Evolutionary conservation across 1,140 invertebrate species (phyloP), one percentile per base, ranked within the genome.

Genomic region (Notospermus geniculatus): DNA sequence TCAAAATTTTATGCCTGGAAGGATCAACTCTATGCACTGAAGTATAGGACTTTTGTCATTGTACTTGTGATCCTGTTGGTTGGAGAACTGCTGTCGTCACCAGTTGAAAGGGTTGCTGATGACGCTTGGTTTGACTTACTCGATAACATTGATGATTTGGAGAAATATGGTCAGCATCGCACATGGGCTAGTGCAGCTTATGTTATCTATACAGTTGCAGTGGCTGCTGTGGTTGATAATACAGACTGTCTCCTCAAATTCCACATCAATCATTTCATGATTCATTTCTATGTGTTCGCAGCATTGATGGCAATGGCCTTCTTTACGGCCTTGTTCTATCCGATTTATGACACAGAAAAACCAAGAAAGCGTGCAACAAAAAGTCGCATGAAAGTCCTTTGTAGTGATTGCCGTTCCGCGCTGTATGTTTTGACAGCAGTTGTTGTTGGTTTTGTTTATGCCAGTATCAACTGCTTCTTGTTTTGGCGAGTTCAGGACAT

Each of bases 101-200:
- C 76, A 2, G 66, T 74, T 15, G 77, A 79, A 53, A 75, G 76
- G 64, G 55, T 79, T 19, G 73, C 76, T 22, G 77, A 79, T 70
- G 75, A 79, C 62, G 64, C 71, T 4, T 79, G 77, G 77, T 79
- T 75, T 69, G 77, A 79, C 59, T 78, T 78, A 54, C 55, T 79
- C 22, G 76, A 79, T 56, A 67, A 71, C 22, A 71, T 77, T 63
- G 77, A 79, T 68, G 71, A 74, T 43, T 55, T 79, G 52, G 77
- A 79, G 63, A 75, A 75, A 45, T 79, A 79, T 68, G 77, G 76
- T 13, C 71, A 73, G 58, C 76, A 79, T 46, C 69, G 75, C 28
- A 67, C 76, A 2, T 77, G 73, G 70, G 67, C 69, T 1, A 71
- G 72, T 19, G 59, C 77, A 29, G 72, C 74, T 15, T 73, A 70